phyloP scores from a whole-genome alignment of 1,140 invertebrate genomes.

The Leptonema lineaticorne region DNA sequence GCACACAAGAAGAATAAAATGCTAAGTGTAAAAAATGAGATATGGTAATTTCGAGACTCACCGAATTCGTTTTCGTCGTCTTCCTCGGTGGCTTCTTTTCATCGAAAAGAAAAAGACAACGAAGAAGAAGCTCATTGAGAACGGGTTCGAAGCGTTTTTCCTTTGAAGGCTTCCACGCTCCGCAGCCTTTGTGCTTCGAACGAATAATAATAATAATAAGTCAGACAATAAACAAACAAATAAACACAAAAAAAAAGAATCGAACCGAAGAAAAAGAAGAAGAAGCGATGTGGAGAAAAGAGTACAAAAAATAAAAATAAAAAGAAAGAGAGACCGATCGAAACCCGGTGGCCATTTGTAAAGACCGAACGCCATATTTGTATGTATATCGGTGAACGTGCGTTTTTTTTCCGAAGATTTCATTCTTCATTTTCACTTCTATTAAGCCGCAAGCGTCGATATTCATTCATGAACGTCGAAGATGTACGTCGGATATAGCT shows the following conservation, averaged over 20 bases:
- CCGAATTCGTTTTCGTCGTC: not conserved
- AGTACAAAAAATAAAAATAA: not conserved
- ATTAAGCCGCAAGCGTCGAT: not conserved
- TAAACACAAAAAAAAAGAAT: too few species aligned
- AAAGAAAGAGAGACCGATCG: not conserved
- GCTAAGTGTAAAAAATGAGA: not conserved
- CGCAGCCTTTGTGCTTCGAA: conserved; percentile 14
- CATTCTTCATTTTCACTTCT: not conserved
- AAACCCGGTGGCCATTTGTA: not conserved
- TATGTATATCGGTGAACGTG: not conserved
- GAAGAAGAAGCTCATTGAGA: conserved; percentile 26
- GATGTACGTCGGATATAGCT: too few species aligned
- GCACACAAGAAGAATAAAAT: not conserved
- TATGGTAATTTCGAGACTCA: conserved; percentile 8
- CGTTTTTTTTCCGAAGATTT: conserved; percentile 11
- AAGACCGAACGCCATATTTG: not conserved
- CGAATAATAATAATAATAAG: too few species aligned
- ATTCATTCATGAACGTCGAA: not conserved
- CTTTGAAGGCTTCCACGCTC: conserved; percentile 31
- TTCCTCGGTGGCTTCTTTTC: conserved; percentile 6
- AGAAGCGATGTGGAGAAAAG: not conserved
- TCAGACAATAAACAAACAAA: conserved; percentile 1
- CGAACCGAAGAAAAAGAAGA: not conserved
- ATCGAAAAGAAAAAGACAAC: too few species aligned
- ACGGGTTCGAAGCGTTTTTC: conserved; percentile 14